Base-by-base conservation (phyloP, 53 echinoderm and acorn worm species). In the Luidia sarsii region DNA sequence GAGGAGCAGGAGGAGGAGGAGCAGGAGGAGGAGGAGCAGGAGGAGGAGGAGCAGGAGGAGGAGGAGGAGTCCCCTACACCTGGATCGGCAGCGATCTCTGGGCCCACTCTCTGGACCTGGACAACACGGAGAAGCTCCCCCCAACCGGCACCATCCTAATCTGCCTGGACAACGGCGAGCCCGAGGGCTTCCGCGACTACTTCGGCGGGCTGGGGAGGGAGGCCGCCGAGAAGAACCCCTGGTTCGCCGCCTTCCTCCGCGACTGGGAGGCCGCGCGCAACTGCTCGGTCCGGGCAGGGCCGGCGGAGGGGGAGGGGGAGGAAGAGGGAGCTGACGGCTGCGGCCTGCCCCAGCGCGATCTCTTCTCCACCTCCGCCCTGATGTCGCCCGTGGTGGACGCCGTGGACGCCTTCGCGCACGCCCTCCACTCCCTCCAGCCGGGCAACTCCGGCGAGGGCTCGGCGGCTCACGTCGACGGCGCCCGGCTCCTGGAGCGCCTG, bases 11-110 rank as follows among this genome's bases (percentile, higher is more conserved):
- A n/a, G n/a, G n/a, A n/a, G n/a, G n/a, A n/a, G n/a, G n/a, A n/a
- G n/a, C n/a, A n/a, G n/a, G n/a, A n/a, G n/a, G n/a, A n/a, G n/a
- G n/a, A n/a, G n/a, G n/a, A n/a, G n/a, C n/a, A n/a, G n/a, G n/a
- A n/a, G n/a, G n/a, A n/a, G n/a, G n/a, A n/a, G n/a, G n/a, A n/a
- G n/a, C n/a, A n/a, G n/a, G n/a, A n/a, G n/a, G n/a, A n/a, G n/a
- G n/a, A n/a, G n/a, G n/a, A n/a, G n/a, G n/a, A n/a, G n/a, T n/a
- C n/a, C n/a, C n/a, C n/a, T n/a, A n/a, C n/a, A 34, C 38, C 37
- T 64, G 64, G 20, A 38, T 64, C 19, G 64, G 36, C 3, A 64
- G 64, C 21, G 64, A 64, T 21, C n/a, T n/a, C n/a, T n/a, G n/a
- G n/a, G n/a, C n/a, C n/a, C n/a, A n/a, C n/a, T n/a, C n/a, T n/a